These are phyloP conservation scores for Salvelinus alpinus DNA, from an alignment of 2,113 vertebrate genomes.

Conservation along the genomic window DNA sequence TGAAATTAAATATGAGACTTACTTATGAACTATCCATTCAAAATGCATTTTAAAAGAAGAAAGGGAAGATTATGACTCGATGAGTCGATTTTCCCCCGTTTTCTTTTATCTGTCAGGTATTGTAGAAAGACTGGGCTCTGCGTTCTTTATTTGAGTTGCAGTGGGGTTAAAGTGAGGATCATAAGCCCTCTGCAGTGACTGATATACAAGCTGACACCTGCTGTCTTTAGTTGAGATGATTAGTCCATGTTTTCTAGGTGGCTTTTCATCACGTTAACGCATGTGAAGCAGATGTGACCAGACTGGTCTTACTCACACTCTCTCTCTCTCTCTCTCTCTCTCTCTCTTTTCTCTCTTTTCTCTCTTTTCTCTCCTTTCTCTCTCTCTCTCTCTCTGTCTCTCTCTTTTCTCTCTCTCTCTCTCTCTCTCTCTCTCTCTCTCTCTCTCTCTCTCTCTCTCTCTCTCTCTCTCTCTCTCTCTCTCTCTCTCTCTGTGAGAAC, in stretches of 20 bases:
- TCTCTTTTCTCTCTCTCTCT: not conserved
- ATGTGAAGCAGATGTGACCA: conserved; percentile 55
- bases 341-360: not conserved
- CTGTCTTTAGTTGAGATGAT: conserved; percentile 56
- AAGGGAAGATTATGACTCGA: conserved; percentile 60
- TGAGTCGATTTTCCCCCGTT: conserved; percentile 16
- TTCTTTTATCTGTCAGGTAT: conserved; percentile 56
- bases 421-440: not conserved
- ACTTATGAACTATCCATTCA: conserved; percentile 79
- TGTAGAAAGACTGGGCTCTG: conserved; percentile 57
- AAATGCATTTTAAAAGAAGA: conserved; percentile 74
- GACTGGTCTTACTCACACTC: conserved; percentile 19
- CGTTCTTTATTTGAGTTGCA: conserved; percentile 58
- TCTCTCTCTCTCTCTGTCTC: no score
- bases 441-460: no score
- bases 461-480: no score
- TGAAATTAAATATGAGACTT: conserved; percentile 86
- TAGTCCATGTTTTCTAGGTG: conserved; percentile 54
- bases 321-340: not conserved
- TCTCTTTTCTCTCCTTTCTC: no score
- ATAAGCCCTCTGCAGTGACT: conserved; percentile 61
- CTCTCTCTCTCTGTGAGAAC: not conserved
- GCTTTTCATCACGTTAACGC: conserved; percentile 60
- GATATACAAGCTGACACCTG: conserved; percentile 60
- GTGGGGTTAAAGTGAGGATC: conserved; percentile 62